Evolutionary conservation across 1,140 invertebrate species (phyloP), one percentile per base, ranked within the genome.

Genomic region (Bradysia coprophila): DNA sequence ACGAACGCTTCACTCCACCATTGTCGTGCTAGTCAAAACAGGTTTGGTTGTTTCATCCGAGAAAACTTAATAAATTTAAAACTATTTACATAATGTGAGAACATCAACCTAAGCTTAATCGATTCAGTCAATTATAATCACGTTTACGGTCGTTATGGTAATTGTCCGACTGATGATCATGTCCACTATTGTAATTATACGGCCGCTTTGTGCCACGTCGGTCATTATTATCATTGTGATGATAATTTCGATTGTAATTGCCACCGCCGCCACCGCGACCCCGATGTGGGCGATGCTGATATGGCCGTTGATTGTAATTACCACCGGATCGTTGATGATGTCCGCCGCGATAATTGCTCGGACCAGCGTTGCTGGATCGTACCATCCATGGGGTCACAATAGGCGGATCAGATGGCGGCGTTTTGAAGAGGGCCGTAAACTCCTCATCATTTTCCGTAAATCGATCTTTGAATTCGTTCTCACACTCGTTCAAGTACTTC

Each of bases 361-460:
- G 6, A 32, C 40, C 16, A n/a, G 21, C 13, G 32, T 36, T 52
- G 16, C 46, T 47, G 2, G 45, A 47, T 42, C 54, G 57, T 21
- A 46, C 52, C 20, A 52, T 49, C 65, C 66, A 72, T n/a, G 67
- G 65, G 41, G 68, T 60, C 3, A 71, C 46, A 10, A 73, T 59
- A 8, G 69, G 69, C 13, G 69, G 70, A 13, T 54, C 53, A 11
- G 48, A 48, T 13, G 48, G n/a, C 3, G 55, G 47, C 21, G 53
- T 46, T 10, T 48, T 46, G 38, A 62, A 63, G 3, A 64, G 51
- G 28, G 59, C 56, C 47, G 62, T 55, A 46, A 67, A 73, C 21
- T 66, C 62, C 21, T 41, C 44, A 51, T 73, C 70, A 3, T 61
- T 52, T 11, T 69, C 64, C 19, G 69, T 70, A 40, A 63, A 73